These are phyloP conservation scores for Bufo bufo DNA, from an alignment of 2,113 vertebrate genomes.

Conservation along the genomic window DNA sequence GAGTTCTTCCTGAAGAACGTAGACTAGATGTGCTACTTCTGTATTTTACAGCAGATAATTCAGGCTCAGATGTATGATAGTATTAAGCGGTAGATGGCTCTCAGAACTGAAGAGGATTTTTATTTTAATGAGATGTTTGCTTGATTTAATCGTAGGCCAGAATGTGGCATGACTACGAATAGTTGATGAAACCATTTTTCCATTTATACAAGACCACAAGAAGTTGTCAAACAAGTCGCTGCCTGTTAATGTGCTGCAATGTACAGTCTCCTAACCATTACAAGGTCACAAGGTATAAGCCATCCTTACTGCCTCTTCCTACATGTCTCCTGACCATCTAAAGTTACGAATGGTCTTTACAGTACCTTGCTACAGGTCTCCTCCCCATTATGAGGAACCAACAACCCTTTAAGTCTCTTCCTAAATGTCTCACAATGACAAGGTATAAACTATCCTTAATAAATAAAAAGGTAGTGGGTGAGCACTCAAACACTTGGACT, in stretches of 20 bases:
- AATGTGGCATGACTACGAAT: not conserved
- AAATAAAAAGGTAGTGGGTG: too few species aligned
- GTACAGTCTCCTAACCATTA: not conserved
- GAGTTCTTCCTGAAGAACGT: not conserved
- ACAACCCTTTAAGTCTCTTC: too few species aligned
- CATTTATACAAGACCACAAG: conserved; percentile 1
- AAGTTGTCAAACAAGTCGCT: not conserved
- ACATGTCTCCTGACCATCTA: too few species aligned
- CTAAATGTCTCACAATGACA: too few species aligned
- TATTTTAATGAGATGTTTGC: not conserved
- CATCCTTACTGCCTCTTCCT: too few species aligned
- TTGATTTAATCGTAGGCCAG: not conserved
- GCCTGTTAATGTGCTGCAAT: not conserved
- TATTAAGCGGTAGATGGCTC: not conserved
- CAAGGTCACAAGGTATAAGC: too few species aligned
- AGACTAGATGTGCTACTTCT: not conserved
- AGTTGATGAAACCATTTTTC: not conserved
- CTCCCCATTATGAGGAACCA: too few species aligned
- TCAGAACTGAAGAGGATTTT: not conserved
- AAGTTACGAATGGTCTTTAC: too few species aligned
- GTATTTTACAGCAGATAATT: not conserved
- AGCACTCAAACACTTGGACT: too few species aligned
- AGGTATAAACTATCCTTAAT: too few species aligned
- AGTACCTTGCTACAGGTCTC: too few species aligned
- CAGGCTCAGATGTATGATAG: not conserved